Evolutionary conservation across 2,113 vertebrate species (phyloP).

Genomic region (Kryptolebias marmoratus): DNA sequence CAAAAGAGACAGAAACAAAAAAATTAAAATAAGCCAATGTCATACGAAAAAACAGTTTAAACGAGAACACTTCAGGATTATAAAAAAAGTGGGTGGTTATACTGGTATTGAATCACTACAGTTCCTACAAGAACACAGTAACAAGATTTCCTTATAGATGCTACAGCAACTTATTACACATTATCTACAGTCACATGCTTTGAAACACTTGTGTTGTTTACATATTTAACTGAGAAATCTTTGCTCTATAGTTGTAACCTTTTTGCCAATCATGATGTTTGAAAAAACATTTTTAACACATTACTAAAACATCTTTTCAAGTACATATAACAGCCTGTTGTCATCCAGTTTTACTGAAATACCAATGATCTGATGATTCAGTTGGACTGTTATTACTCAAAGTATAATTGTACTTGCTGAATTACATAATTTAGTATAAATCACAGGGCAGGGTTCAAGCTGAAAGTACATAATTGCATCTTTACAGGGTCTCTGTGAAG

Average conservation of each 20-base stretch:
- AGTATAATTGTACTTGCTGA: background rate
- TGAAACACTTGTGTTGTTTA: constrained; percentile 21
- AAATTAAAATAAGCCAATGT: constrained; percentile 13
- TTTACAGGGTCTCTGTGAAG: background rate
- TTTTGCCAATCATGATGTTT: constrained; percentile 1
- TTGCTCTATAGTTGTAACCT: background rate
- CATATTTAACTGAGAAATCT: constrained; percentile 9
- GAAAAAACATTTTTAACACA: background rate
- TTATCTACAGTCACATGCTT: constrained; percentile 29
- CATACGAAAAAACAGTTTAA: constrained; percentile 13
- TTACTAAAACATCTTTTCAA: background rate
- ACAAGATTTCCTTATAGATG: constrained; percentile 25
- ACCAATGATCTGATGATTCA: constrained; percentile 5
- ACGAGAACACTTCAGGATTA: constrained; percentile 25
- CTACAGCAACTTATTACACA: constrained; percentile 35
- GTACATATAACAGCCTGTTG: background rate
- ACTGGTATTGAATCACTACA: background rate
- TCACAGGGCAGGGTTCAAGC: background rate
- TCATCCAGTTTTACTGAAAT: background rate
- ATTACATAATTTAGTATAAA: background rate
- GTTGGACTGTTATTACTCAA: constrained; percentile 1
- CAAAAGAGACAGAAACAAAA: background rate
- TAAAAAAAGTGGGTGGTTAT: constrained; percentile 1
- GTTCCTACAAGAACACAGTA: constrained; percentile 7
- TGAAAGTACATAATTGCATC: background rate